Evolutionary conservation across 2,888 invertebrate genomes (phyloP).

Genomic region (Lithophane leautieri): DNA sequence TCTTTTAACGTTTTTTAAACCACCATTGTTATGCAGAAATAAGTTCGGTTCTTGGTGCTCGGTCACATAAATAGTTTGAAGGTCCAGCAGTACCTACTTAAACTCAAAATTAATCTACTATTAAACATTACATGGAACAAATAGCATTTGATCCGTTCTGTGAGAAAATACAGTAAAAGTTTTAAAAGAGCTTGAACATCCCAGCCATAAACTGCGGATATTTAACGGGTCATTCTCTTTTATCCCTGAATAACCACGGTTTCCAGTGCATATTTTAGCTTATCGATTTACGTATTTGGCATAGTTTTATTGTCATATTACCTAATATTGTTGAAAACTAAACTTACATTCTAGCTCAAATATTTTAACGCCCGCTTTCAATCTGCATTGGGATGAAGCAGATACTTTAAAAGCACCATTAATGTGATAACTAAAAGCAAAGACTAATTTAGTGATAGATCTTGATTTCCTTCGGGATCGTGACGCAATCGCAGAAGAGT

Average conservation of each 20-base stretch:
- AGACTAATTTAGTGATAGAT: conserved; percentile 52
- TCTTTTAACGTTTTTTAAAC: background rate
- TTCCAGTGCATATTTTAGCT: background rate
- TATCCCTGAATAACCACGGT: background rate
- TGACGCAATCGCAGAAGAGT: conserved; percentile 57
- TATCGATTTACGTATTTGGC: background rate
- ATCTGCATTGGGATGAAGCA: background rate
- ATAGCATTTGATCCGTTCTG: background rate
- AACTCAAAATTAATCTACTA: conserved; percentile 2
- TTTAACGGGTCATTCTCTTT: conserved; percentile 14
- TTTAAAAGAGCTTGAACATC: background rate
- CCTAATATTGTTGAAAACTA: background rate
- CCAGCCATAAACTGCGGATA: background rate
- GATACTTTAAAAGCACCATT: conserved; percentile 15
- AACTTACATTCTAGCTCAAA: background rate
- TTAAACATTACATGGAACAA: background rate
- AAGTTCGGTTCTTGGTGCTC: conserved; percentile 13
- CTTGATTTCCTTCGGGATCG: conserved; percentile 65
- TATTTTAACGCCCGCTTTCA: background rate
- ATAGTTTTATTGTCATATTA: background rate
- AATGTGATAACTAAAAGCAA: conserved; percentile 43
- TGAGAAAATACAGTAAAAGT: background rate
- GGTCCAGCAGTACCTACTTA: background rate
- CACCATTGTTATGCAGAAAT: conserved; percentile 15
- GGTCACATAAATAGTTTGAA: background rate